A percentile compares a stretch with the other conserved stretches of the same genome.
Conservation (phyloP, 2,113 vertebrate species). For the Pomatorhinus ruficollis region DNA sequence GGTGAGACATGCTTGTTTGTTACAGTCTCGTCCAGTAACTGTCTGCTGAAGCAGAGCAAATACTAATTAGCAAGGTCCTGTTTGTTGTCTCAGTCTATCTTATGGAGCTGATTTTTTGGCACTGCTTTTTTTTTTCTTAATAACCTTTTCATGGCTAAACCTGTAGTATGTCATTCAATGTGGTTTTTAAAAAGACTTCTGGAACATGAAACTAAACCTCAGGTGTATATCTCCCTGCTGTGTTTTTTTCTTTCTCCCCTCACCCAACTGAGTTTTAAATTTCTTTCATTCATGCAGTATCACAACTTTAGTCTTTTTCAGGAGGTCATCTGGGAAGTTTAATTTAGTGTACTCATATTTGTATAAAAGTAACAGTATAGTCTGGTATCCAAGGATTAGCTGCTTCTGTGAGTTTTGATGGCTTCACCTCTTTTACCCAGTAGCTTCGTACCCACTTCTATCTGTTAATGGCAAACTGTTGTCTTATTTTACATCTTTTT, state of each 20-base stretch:
- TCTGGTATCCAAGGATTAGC: neutral
- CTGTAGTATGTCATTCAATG: neutral
- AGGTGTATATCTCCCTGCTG: neutral
- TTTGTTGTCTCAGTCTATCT: slow-evolving; percentile 56
- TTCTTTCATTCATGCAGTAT: neutral
- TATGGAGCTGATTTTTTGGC: slow-evolving; percentile 40
- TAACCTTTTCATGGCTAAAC: slow-evolving; percentile 7
- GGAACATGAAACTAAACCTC: neutral
- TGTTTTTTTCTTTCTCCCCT: neutral
- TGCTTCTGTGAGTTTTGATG: neutral
- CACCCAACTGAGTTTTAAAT: neutral
- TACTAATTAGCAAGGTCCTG: slow-evolving; percentile 69
- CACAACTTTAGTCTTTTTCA: neutral
- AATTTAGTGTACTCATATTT: neutral
- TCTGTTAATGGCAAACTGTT: neutral
- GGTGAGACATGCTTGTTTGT: slow-evolving; percentile 58
- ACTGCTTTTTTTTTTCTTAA: neutral
- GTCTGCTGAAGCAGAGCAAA: slow-evolving; percentile 69
- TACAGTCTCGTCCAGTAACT: slow-evolving; percentile 47
- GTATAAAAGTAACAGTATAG: neutral
- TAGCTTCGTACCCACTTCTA: neutral
- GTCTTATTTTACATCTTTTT: neutral
- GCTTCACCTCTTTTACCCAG: neutral
- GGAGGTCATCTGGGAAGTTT: neutral
- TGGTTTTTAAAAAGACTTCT: neutral